Base-by-base conservation (phyloP, 2,113 vertebrate genomes). In the Lampris megalopsis region DNA sequence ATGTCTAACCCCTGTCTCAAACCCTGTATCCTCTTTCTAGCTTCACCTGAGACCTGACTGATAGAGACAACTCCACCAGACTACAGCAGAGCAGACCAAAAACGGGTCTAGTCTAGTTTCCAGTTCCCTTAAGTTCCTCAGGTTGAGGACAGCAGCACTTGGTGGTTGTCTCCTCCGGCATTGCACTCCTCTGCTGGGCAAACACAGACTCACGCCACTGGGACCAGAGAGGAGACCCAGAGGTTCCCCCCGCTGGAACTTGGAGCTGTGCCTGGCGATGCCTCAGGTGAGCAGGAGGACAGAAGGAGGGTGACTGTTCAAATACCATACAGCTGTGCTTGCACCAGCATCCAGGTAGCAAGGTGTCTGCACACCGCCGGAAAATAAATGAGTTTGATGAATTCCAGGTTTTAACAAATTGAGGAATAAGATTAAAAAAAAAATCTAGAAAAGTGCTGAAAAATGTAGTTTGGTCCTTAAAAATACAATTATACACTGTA, bases 191-290 rank as follows among this genome's bases (percentile, higher is more conserved):
- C 75, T 81, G 79, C 75, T 75, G 67, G 80, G 52, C 53, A 6
- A n/a, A 80, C 10, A 41, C 48, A 47, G 86, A 92, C 93, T 93
- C 94, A 95, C 94, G 94, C 90, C 87, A 88, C 94, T 92, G 95
- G 92, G 93, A 93, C 94, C 83, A 77, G 90, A 93, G 58, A 93
- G 93, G 89, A 95, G 93, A 87, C 94, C 90, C 93, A 95, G 90
- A 95, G 95, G 92, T 95, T 96, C 95, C 93, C 92, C 84, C 85
- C 91, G 35, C 94, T 91, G 94, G 94, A 94, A 94, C 94, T 82
- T 90, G 87, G 90, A 95, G 94, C 94, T 95, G 95, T 95, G 94
- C 92, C 94, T 95, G 95, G 97, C 97, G 92, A 99, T 99, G 98
- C 98, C 98, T 97, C 97, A 97, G 97, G 98, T 98, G 95, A 93